Conservation (phyloP, 1,140 invertebrate genomes). For the Tetramorium parvispinum region DNA sequence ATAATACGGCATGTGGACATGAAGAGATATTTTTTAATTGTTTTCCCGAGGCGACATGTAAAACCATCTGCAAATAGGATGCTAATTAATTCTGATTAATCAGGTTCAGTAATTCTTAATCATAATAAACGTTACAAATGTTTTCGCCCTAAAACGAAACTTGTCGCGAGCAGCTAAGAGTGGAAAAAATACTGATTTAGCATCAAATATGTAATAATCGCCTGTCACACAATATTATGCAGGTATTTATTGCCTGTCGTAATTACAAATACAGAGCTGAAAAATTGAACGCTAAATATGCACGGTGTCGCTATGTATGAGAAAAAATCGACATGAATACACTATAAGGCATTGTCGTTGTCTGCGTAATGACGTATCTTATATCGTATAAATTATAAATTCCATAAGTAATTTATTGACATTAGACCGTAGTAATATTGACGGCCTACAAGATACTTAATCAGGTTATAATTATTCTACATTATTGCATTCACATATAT, state of each 20-base stretch:
- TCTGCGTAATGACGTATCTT: not conserved
- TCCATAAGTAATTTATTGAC: not conserved
- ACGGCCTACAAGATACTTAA: not conserved
- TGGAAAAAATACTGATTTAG: not conserved
- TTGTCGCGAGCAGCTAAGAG: too few species aligned
- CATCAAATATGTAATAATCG: not conserved
- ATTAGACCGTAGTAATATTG: not conserved
- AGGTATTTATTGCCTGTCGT: not conserved
- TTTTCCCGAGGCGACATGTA: not conserved
- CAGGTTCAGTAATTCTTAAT: not conserved
- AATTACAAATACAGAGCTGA: constrained; percentile 1
- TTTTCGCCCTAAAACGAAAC: not conserved
- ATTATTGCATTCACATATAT: not conserved
- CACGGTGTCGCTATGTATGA: not conserved
- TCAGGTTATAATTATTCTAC: constrained; percentile 6
- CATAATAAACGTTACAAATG: not conserved
- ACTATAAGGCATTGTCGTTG: too few species aligned
- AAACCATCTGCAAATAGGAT: not conserved
- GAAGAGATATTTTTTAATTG: not conserved
- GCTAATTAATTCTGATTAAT: not conserved
- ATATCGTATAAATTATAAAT: not conserved
- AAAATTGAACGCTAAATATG: constrained; percentile 14
- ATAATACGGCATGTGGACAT: not conserved
- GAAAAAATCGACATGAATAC: not conserved
- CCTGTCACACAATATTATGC: not conserved